Conservation (phyloP, 2,888 invertebrate genomes). For the Gari tellinella region DNA sequence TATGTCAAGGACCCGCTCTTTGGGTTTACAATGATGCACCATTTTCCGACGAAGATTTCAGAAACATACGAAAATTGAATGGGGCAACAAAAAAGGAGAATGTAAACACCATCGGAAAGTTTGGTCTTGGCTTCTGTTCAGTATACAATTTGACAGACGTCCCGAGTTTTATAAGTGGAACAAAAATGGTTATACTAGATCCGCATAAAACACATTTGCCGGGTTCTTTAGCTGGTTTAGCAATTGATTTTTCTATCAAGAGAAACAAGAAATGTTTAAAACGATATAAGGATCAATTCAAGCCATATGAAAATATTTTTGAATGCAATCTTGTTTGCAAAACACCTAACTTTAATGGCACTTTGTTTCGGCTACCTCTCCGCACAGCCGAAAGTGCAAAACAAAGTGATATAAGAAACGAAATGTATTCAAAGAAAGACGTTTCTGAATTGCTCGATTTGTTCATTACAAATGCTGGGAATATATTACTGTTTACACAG, state of each 20-base stretch:
- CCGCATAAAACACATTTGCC: constrained; percentile 78
- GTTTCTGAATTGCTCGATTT: constrained; percentile 70
- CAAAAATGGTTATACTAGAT: constrained; percentile 81
- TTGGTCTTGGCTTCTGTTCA: constrained; percentile 82
- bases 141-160: constrained; percentile 82
- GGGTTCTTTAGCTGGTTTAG: constrained; percentile 54
- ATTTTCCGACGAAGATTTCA: constrained; percentile 79
- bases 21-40: constrained; percentile 81
- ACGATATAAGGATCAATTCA: constrained; percentile 69
- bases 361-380: constrained; percentile 81
- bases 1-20: constrained; percentile 81
- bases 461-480: constrained; percentile 71
- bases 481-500: constrained; percentile 81
- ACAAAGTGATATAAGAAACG: constrained; percentile 72
- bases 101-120: constrained; percentile 78
- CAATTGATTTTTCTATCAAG: constrained; percentile 56
- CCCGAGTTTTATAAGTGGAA: constrained; percentile 80
- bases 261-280: constrained; percentile 46
- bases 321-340: constrained; percentile 18
- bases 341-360: constrained; percentile 64
- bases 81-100: constrained; percentile 79
- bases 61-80: constrained; percentile 79
- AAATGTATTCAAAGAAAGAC: constrained; percentile 69
- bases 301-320: constrained; percentile 73
- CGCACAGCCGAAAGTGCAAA: constrained; percentile 73